Evolutionary conservation across 2,113 vertebrate genomes (phyloP), one percentile per base, ranked within the genome.

Genomic region (Dasyurus viverrinus): DNA sequence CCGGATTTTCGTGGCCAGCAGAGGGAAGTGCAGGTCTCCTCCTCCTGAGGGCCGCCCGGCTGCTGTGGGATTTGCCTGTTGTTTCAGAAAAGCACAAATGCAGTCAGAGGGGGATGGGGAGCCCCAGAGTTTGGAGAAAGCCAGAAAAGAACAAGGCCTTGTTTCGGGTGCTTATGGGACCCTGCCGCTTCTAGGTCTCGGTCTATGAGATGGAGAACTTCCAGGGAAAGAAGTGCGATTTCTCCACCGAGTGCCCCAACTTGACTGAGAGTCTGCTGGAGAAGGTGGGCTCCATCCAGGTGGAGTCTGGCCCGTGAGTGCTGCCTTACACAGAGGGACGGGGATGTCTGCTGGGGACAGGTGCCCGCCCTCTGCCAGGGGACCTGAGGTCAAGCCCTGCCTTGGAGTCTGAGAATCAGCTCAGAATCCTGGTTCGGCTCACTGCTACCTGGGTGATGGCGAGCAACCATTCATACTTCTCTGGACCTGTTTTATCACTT

Each of bases 281-380:
- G 96, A 99, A 99, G 98, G 98, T 99, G 93, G 99, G 99, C 97
- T 99, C 99, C 68, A 98, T 99, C 97, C 99, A 99, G 48, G 99
- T 99, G 94, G 99, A 99, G 96, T 99, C 98, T 0, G 99, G 99
- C 93, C 99, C 98, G 99, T 99, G 98, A 99, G 99, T 99, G 93
- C 0, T 0, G 50, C 24, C 0, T 36, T 8, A 42, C 42, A 46
- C 4, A 27, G 25, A 14, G n/a, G 26, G 54, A 26, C 3, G 25
- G 91, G 27, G 9, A 24, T 24, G 12, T 23, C n/a, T 9, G 14
- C 48, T n/a, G 2, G 36, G 2, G 26, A 2, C 24, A 1, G 92
- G 1, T 7, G 4, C n/a, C 30, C 0, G 1, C 47, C 25, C 68
- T 42, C 57, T 47, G 1, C 22, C 10, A 48, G 1, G 30, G 91